A percentile compares a stretch with the other conserved stretches of the same genome.
phyloP scores from a whole-genome alignment of 2,797 vertebrate genomes.

The Synanceia verrucosa region DNA sequence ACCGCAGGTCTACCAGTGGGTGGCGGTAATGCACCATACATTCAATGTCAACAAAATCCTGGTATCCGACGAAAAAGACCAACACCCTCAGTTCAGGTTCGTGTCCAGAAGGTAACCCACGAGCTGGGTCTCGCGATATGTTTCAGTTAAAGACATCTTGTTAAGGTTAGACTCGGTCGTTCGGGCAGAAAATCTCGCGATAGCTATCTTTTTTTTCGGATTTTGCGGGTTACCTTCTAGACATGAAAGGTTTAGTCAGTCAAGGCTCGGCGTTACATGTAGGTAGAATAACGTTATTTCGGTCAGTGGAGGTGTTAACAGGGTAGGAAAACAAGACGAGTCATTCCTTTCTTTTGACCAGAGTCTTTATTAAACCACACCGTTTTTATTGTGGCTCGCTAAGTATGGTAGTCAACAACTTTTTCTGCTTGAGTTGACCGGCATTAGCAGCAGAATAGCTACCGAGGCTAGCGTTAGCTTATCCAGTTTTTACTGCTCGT shows the following conservation, averaged over 20 bases:
- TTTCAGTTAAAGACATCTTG: no score
- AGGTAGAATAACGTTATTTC: background rate
- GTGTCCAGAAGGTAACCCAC: no score
- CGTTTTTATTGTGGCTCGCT: background rate
- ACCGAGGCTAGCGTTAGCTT: slow-evolving; percentile 61
- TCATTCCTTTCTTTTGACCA: background rate
- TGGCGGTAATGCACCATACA: background rate
- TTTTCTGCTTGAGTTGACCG: background rate
- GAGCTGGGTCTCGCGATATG: no score
- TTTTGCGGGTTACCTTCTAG: no score
- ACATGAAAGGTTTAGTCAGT: slow-evolving; percentile 16
- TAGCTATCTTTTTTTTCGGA: no score
- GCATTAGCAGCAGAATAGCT: background rate
- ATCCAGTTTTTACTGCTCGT: slow-evolving; percentile 40
- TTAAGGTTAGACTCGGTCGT: no score
- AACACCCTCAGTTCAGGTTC: no score
- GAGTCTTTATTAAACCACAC: background rate
- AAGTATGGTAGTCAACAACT: background rate
- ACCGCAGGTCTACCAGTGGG: background rate
- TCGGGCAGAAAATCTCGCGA: no score
- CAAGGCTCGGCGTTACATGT: slow-evolving; percentile 4
- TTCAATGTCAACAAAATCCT: background rate
- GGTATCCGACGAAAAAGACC: slow-evolving; percentile 39
- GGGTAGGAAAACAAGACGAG: slow-evolving; percentile 19
- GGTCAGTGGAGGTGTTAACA: slow-evolving; percentile 20